Conservation (phyloP, 1,140 invertebrate species). For the Heterodera carotae region DNA sequence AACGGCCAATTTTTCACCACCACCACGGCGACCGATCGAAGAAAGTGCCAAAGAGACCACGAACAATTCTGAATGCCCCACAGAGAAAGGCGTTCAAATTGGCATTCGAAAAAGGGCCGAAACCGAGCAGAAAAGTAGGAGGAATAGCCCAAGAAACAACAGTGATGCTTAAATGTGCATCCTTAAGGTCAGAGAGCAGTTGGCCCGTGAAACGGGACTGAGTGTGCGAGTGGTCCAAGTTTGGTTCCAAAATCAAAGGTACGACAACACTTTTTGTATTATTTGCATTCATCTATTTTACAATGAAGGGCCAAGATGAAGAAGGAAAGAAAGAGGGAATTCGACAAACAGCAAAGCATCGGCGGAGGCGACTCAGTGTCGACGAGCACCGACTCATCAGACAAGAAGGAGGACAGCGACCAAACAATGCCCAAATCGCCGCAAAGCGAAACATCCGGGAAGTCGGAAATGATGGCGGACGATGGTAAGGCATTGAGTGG, state of each 20-base stretch:
- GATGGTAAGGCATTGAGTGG: not conserved
- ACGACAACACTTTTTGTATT: conserved; percentile 74
- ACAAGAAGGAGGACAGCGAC: conserved; percentile 13
- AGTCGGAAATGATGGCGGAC: not conserved
- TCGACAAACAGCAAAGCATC: conserved; percentile 35
- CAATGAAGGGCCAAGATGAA: conserved; percentile 28
- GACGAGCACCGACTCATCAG: conserved; percentile 22
- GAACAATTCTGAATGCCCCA: conserved; percentile 44
- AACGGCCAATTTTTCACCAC: conserved; percentile 10
- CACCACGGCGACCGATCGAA: conserved; percentile 30
- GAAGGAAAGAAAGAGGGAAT: conserved; percentile 24
- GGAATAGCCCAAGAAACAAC: conserved; percentile 73
- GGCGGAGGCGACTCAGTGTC: conserved; percentile 1
- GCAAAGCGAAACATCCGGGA: conserved; percentile 18
- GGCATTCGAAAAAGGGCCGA: conserved; percentile 45
- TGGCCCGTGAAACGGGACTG: conserved; percentile 93
- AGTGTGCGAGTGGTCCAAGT: conserved; percentile 96
- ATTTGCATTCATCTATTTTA: not conserved
- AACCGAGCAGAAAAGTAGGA: conserved; percentile 70
- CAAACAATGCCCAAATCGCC: conserved; percentile 20
- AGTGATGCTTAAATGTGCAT: not conserved
- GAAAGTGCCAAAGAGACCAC: conserved; percentile 43
- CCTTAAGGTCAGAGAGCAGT: conserved; percentile 48
- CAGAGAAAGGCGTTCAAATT: conserved; percentile 48
- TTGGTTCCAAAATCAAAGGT: conserved; percentile 96